Conservation (phyloP, 2,888 invertebrate species). For the Blomia tropicalis region DNA sequence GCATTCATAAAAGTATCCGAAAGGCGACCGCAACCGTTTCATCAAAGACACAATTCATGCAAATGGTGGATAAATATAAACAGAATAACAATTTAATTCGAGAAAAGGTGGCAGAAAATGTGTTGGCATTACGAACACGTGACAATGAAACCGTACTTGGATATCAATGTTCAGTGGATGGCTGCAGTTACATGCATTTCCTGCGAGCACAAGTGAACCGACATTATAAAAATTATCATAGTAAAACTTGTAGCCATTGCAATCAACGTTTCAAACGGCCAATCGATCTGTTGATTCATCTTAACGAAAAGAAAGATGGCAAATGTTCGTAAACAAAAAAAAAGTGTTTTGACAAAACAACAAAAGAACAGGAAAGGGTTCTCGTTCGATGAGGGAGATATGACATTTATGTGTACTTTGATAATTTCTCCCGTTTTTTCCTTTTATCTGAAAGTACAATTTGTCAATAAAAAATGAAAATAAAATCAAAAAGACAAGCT, state of each 20-base stretch:
- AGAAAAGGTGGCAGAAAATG: not conserved
- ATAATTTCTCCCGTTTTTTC: too few relatives aligned
- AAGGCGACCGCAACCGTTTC: not conserved
- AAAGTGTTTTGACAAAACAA: too few relatives aligned
- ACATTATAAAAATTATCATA: constrained; percentile 6
- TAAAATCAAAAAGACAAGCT: too few relatives aligned
- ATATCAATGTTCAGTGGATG: constrained; percentile 12
- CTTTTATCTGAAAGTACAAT: too few relatives aligned
- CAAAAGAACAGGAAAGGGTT: too few relatives aligned
- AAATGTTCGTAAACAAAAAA: too few relatives aligned
- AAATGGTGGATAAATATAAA: constrained; percentile 1
- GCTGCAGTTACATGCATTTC: constrained; percentile 10
- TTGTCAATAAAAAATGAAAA: too few relatives aligned
- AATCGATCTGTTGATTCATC: not conserved
- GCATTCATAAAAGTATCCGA: not conserved
- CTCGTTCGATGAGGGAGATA: too few relatives aligned
- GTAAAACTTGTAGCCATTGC: constrained; percentile 1
- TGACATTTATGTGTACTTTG: too few relatives aligned
- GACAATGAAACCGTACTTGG: not conserved
- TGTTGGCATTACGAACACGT: not conserved
- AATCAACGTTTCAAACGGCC: constrained; percentile 13
- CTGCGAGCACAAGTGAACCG: constrained; percentile 8
- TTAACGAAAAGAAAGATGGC: constrained; percentile 5
- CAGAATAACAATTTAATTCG: not conserved
- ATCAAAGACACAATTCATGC: constrained; percentile 12